Conservation (phyloP, 1,140 invertebrate genomes). For the Lepeophtheirus salmonis region DNA sequence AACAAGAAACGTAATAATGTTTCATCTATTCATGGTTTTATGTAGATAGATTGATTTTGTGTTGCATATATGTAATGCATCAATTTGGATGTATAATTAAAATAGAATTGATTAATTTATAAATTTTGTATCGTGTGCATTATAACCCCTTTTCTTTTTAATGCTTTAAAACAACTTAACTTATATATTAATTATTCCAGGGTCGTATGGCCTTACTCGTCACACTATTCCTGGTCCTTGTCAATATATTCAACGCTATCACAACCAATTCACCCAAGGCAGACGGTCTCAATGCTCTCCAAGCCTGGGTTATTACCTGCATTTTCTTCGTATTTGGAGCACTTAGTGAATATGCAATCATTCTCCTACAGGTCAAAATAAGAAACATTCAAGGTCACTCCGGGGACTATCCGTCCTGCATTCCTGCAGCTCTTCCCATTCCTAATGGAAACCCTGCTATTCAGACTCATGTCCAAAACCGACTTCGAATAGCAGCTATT, state of each 20-base stretch:
- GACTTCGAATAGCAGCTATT: neutral
- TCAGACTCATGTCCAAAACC: neutral
- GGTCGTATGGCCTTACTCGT: slow-evolving; percentile 9
- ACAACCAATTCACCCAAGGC: slow-evolving; percentile 8
- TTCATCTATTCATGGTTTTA: no score
- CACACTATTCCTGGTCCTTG: slow-evolving; percentile 3
- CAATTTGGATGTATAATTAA: no score
- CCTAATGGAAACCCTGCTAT: neutral
- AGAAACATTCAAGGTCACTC: neutral
- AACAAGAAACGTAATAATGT: no score
- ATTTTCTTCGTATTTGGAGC: slow-evolving; percentile 16
- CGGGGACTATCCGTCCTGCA: no score
- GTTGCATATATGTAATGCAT: no score
- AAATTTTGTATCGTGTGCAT: no score
- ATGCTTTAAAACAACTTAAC: no score
- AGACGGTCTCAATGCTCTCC: slow-evolving; percentile 7
- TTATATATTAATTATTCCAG: slow-evolving; percentile 1
- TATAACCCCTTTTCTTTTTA: no score
- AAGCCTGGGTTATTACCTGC: slow-evolving; percentile 11
- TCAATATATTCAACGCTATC: slow-evolving; percentile 13
- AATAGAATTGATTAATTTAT: no score
- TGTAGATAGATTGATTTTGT: no score
- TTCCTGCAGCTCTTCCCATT: no score
- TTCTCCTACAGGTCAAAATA: slow-evolving; percentile 11
- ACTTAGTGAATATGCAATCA: slow-evolving; percentile 11